Percentiles rank a stretch among this genome's conserved stretches.
Evolutionary conservation across 2,888 invertebrate species (phyloP).

Genomic region (Napeogenes sylphis): DNA sequence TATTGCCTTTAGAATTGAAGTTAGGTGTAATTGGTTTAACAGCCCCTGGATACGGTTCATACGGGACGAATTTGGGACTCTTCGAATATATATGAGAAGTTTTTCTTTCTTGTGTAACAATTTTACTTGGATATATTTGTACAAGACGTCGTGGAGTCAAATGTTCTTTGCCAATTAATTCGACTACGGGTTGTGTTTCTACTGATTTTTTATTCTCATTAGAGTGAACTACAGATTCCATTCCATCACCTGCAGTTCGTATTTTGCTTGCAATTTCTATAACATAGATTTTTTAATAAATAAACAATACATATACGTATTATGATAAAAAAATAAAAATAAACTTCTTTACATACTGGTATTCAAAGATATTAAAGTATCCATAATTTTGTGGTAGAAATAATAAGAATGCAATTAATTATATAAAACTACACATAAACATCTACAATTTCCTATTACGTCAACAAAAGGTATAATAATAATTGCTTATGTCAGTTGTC

Average conservation of each 20-base stretch:
- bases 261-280: slow-evolving; percentile 64
- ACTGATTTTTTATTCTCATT: slow-evolving; percentile 41
- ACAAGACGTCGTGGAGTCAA: slow-evolving; percentile 52
- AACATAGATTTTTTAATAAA: slow-evolving; percentile 9
- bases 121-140: slow-evolving; percentile 78
- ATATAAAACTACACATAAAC: neutral
- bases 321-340: neutral
- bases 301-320: neutral
- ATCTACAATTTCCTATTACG: neutral
- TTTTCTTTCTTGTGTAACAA: slow-evolving; percentile 77
- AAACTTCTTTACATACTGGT: slow-evolving; percentile 21
- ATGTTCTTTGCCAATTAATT: slow-evolving; percentile 41
- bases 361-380: slow-evolving; percentile 28
- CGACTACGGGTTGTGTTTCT: slow-evolving; percentile 28
- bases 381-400: slow-evolving; percentile 16
- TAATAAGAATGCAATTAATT: slow-evolving; percentile 1
- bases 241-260: slow-evolving; percentile 87
- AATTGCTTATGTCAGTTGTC: neutral
- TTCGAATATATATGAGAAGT: slow-evolving; percentile 75
- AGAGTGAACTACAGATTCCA: slow-evolving; percentile 78
- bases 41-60: slow-evolving; percentile 92
- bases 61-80: slow-evolving; percentile 91
- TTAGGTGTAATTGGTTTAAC: slow-evolving; percentile 85
- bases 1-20: slow-evolving; percentile 57
- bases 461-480: neutral